phyloP scores from a whole-genome alignment of 2,797 vertebrate genomes.

The Poecilia wingei region DNA sequence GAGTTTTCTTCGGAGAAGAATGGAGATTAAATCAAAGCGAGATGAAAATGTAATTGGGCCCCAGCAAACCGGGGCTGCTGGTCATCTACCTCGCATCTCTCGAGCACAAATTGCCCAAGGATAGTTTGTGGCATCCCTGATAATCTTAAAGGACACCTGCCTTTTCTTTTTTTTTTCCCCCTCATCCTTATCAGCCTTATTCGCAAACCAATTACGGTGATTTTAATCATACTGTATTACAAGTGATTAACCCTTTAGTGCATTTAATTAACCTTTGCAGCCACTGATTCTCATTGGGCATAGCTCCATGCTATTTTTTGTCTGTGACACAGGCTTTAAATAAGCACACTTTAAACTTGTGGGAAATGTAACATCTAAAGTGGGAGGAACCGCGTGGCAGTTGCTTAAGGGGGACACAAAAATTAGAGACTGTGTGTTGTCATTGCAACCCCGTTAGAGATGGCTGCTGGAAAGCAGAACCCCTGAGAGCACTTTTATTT shows the following conservation, averaged over 20 bases:
- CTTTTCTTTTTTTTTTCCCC: conserved; percentile 33
- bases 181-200: conserved; percentile 67
- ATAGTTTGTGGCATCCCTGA: conserved; percentile 56
- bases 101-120: conserved; percentile 34
- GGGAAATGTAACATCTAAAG: conserved; percentile 80
- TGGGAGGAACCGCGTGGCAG: conserved; percentile 75
- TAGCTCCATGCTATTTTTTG: conserved; percentile 62
- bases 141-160: conserved; percentile 66
- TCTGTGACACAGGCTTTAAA: conserved; percentile 76
- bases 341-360: conserved; percentile 79
- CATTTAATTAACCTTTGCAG: conserved; percentile 83
- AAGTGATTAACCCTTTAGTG: conserved; percentile 83
- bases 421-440: conserved; percentile 49
- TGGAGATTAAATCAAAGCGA: conserved; percentile 35
- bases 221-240: conserved; percentile 84
- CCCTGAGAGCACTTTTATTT: conserved; percentile 20
- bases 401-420: conserved; percentile 68
- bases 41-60: conserved; percentile 30
- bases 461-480: conserved; percentile 35
- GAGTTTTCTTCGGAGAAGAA: conserved; percentile 10
- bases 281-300: conserved; percentile 75
- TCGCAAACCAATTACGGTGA: conserved; percentile 80
- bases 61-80: conserved; percentile 36
- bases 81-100: conserved; percentile 50
- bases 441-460: conserved; percentile 48